Percentiles rank a stretch among this genome's conserved stretches.
These are phyloP conservation scores for Cynodonichthys magdalenae DNA, from an alignment of 2,797 vertebrate species.

Conservation along the genomic window DNA sequence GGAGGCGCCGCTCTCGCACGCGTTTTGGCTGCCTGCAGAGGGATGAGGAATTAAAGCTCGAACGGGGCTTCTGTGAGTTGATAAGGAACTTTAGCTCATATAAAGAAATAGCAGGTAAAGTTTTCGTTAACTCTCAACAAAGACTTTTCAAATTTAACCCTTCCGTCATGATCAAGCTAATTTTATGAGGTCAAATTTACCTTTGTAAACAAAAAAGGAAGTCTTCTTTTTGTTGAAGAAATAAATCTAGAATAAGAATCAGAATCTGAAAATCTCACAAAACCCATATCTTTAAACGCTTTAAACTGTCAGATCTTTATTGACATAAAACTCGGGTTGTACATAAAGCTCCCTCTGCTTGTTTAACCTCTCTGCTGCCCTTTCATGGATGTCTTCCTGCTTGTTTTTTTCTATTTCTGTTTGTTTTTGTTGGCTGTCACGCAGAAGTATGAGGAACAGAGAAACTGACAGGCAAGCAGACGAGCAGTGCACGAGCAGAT, in stretches of 20 bases:
- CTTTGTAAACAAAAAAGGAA: too few species aligned
- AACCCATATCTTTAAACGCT: too few species aligned
- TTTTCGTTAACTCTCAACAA: conserved; percentile 46
- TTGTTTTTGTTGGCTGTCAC: conserved; percentile 67
- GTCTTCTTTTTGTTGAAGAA: too few species aligned
- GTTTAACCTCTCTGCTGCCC: conserved; percentile 33
- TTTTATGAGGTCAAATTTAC: too few species aligned
- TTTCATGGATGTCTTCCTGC: conserved; percentile 27
- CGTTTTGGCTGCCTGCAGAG: conserved; percentile 38
- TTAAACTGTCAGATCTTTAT: too few species aligned
- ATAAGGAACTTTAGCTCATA: conserved; percentile 49
- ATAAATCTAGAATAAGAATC: too few species aligned
- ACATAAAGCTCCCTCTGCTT: conserved; percentile 21
- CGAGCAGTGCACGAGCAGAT: conserved; percentile 63
- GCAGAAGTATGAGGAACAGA: conserved; percentile 70
- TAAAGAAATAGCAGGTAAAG: conserved; percentile 19
- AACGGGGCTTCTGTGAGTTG: conserved; percentile 14
- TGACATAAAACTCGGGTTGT: too few species aligned
- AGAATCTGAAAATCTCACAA: too few species aligned
- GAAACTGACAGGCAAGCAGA: conserved; percentile 77
- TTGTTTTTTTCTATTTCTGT: conserved; percentile 30
- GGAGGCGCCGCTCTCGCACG: conserved; percentile 15
- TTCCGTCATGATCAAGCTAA: too few species aligned
- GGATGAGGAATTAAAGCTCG: conserved; percentile 32
- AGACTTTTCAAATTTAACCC: background rate